Evolutionary conservation across 1,140 invertebrate genomes (phyloP).

Genomic region (Bombus turneri): DNA sequence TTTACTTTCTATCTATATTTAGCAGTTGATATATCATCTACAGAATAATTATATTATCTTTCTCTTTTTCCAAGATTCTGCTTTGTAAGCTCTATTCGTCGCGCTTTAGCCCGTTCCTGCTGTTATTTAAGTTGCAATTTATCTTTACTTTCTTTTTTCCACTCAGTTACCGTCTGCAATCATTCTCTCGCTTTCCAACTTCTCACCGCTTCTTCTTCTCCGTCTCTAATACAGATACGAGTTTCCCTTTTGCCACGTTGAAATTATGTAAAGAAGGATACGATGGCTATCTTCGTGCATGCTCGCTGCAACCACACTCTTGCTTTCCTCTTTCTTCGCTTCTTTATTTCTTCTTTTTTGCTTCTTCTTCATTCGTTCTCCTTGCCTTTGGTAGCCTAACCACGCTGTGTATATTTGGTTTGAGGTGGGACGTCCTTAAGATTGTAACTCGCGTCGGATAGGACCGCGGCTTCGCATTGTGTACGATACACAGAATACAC

Average conservation of each 20-base stretch:
- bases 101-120: constrained; percentile 30
- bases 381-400: background rate
- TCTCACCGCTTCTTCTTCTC: constrained; percentile 14
- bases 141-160: constrained; percentile 55
- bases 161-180: background rate
- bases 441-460: constrained; percentile 39
- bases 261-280: constrained; percentile 76
- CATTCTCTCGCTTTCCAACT: background rate
- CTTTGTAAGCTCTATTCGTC: background rate
- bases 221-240: constrained; percentile 21
- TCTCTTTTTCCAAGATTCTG: constrained; percentile 19
- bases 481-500: constrained; percentile 39
- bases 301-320: constrained; percentile 12
- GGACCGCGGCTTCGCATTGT: constrained; percentile 33
- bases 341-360: background rate
- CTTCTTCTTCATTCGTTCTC: background rate
- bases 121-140: constrained; percentile 73
- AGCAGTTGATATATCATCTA: constrained; percentile 52
- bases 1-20: background rate
- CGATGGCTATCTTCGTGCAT: constrained; percentile 70
- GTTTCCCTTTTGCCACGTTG: constrained; percentile 52
- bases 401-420: background rate
- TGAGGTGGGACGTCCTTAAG: constrained; percentile 22
- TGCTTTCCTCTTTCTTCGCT: background rate
- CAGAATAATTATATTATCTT: constrained; percentile 76